Percentiles rank a stretch among this genome's conserved stretches.
Evolutionary conservation across 2,113 vertebrate species (phyloP).

Genomic region (Ploceus nigricollis): DNA sequence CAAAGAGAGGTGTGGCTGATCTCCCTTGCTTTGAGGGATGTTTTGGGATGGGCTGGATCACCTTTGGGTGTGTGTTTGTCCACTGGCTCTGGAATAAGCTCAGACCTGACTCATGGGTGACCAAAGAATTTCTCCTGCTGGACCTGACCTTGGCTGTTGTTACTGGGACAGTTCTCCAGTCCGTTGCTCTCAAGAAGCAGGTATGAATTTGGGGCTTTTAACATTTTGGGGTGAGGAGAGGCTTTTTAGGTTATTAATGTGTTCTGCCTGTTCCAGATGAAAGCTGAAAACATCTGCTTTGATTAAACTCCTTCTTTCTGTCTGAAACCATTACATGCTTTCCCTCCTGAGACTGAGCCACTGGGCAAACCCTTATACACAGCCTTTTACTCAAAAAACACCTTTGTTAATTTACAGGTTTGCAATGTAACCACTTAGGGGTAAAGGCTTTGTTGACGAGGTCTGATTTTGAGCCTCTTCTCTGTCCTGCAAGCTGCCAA

Average conservation of each 20-base stretch:
- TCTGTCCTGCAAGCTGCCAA: background rate
- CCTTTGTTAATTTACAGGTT: background rate
- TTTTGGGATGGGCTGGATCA: background rate
- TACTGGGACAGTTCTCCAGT: background rate
- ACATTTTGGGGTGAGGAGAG: background rate
- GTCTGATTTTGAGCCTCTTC: background rate
- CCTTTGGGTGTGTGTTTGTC: background rate
- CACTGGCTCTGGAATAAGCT: background rate
- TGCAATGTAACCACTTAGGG: background rate
- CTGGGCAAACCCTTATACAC: background rate
- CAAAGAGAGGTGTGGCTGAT: background rate
- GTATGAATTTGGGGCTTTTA: background rate
- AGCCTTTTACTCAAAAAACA: background rate
- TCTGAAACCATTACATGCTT: background rate
- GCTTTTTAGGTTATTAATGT: background rate
- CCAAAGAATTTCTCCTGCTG: background rate
- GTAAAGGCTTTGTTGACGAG: background rate
- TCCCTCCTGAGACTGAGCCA: background rate
- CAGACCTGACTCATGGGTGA: rapidly evolving
- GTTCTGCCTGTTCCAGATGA: background rate
- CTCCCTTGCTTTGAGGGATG: background rate
- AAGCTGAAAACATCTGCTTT: background rate
- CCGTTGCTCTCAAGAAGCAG: background rate
- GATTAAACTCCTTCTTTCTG: background rate
- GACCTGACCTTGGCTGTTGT: background rate